Base-by-base conservation (phyloP, 1,140 invertebrate genomes). In the Drosophila subpulchrella region DNA sequence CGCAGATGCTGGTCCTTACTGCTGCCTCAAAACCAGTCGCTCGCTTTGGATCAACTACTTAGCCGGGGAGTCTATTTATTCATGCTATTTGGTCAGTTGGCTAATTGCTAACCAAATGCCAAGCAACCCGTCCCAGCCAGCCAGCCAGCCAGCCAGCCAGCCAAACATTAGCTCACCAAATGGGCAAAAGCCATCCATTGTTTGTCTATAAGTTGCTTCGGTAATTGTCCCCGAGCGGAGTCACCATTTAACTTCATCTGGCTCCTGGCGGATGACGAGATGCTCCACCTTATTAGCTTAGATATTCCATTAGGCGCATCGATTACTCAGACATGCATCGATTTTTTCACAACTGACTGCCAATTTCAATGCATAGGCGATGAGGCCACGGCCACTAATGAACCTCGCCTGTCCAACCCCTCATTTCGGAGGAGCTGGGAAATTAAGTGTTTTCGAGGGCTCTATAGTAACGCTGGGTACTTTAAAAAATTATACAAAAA, bases 241-340 rank as follows among this genome's bases (percentile, higher is more conserved):
- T 53, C 66, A 46, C 42, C 68, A 32, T 58, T 72, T 71, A 72
- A 38, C 27, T 50, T 48, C 53, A 68, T 34, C 30, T 13, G 20
- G 44, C 30, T 70, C 42, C 44, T 15, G 36, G 30, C 6, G 68
- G 44, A 39, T 71, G 66, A 57, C 63, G 61, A 53, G 51, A 20
- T 68, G 65, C 38, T 38, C 34, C 17, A 47, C 61, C 76, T 67
- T 84, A 89, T 90, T 90, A 81, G 85, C 84, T 89, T 90, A 90
- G 81, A 75, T 85, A 89, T 89, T 89, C 84, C 84, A 89, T 89
- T 89, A 89, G 84, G 56, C 76, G 63, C 85, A 90, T 90, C 71
- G 80, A 89, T 90, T 88, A 89, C 84, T 89, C 84, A 89, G 84
- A 89, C 84, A 89, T 89, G 84, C 84, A 89, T 89, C 81, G 84